Conservation (phyloP, 2,888 invertebrate species). For the Carcina quercana region DNA sequence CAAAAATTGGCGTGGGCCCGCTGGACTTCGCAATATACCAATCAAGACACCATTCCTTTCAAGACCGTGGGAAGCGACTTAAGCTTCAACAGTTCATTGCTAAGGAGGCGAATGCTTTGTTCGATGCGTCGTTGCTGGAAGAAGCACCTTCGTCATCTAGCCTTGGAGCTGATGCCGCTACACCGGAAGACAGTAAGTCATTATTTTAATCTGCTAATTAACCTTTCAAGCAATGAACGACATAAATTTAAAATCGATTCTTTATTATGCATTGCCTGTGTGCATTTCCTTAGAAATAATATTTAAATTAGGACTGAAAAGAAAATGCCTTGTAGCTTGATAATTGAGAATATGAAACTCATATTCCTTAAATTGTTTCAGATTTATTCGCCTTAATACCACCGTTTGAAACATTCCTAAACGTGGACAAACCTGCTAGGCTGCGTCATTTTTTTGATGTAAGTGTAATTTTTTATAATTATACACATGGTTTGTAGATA, state of each 20-base stretch:
- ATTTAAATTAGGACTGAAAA: no score
- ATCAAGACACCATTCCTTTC: constrained; percentile 85
- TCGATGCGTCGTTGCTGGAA: constrained; percentile 70
- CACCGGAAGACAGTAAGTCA: constrained; percentile 73
- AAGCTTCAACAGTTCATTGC: constrained; percentile 92
- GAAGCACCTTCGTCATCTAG: constrained; percentile 64
- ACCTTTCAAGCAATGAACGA: no score
- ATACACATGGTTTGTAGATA: not conserved
- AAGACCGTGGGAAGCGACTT: constrained; percentile 87
- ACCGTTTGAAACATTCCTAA: constrained; percentile 89
- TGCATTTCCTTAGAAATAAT: no score
- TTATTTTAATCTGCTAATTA: not conserved
- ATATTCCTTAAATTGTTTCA: constrained; percentile 43
- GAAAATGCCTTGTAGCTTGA: no score
- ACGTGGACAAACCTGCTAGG: constrained; percentile 84
- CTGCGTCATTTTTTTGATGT: constrained; percentile 89
- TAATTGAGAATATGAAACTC: no score
- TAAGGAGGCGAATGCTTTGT: constrained; percentile 87
- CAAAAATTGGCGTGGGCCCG: constrained; percentile 73
- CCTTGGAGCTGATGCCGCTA: constrained; percentile 63
- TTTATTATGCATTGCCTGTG: no score
- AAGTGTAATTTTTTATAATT: constrained; percentile 39
- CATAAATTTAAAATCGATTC: no score
- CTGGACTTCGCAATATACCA: constrained; percentile 85
- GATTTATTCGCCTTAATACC: constrained; percentile 89